Evolutionary conservation across 2,888 invertebrate genomes (phyloP).

Genomic region (Teleogryllus oceanicus): DNA sequence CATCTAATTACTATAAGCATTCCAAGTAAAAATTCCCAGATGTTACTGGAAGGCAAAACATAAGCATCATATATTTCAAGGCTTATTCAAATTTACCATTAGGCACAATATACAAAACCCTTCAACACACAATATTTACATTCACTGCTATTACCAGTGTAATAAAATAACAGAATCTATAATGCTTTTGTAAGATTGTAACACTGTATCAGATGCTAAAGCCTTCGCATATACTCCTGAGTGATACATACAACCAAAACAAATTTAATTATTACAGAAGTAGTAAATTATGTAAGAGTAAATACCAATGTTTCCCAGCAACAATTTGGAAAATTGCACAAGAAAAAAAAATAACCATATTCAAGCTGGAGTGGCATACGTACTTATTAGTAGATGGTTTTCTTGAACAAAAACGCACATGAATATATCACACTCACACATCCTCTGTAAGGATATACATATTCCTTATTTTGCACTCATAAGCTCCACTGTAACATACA

Average conservation of each 20-base stretch:
- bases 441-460: neutral
- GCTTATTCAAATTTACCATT: too few relatives aligned
- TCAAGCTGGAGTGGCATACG: too few relatives aligned
- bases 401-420: too few relatives aligned
- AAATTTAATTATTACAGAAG: neutral
- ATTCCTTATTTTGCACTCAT: neutral
- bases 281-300: too few relatives aligned
- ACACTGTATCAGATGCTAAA: neutral
- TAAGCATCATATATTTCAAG: too few relatives aligned
- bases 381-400: too few relatives aligned
- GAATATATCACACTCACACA: neutral
- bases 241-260: neutral
- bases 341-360: too few relatives aligned
- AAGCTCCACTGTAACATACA: slow-evolving; percentile 10
- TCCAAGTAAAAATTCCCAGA: too few relatives aligned
- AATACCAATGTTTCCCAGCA: too few relatives aligned
- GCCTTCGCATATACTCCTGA: neutral
- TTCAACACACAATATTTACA: slow-evolving; percentile 18
- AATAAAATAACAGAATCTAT: slow-evolving; percentile 3
- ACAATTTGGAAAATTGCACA: too few relatives aligned
- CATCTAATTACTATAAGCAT: too few relatives aligned
- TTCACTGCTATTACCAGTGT: neutral
- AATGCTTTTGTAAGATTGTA: neutral
- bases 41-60: too few relatives aligned
- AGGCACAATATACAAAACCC: slow-evolving; percentile 18